Conservation (phyloP, 1,140 invertebrate genomes). For the Drosophila tsacasi region DNA sequence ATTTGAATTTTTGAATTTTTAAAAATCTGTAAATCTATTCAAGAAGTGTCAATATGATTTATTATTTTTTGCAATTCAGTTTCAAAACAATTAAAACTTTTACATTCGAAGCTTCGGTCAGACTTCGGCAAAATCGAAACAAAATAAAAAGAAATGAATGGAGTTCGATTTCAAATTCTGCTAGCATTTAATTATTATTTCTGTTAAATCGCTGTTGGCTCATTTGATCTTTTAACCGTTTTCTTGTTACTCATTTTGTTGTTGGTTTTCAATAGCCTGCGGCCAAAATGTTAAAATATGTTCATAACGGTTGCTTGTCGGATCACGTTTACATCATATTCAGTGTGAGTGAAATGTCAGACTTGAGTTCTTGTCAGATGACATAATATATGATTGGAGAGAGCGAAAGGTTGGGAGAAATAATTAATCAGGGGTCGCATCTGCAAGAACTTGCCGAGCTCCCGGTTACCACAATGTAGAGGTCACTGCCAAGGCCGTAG, state of each 20-base stretch:
- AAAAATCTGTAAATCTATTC: no score
- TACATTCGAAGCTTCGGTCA: background rate
- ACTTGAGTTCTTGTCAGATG: constrained; percentile 16
- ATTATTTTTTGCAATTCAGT: no score
- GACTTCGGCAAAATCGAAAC: background rate
- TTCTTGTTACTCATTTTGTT: constrained; percentile 30
- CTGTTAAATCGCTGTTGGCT: constrained; percentile 20
- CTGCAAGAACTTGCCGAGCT: background rate
- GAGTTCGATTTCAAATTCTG: background rate
- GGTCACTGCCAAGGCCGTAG: background rate
- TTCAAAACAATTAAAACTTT: background rate
- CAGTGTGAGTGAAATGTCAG: constrained; percentile 2
- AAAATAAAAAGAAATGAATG: background rate
- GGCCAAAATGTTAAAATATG: constrained; percentile 60
- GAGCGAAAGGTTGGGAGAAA: background rate
- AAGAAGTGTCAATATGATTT: no score
- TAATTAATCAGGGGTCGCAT: background rate
- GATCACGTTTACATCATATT: constrained; percentile 26
- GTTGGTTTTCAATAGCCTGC: constrained; percentile 1
- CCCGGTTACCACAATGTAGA: no score
- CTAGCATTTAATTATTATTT: constrained; percentile 35
- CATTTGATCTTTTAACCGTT: constrained; percentile 24
- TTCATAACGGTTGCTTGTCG: background rate
- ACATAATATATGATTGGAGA: constrained; percentile 13
- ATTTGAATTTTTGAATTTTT: no score